Percentiles rank a stretch among this genome's conserved stretches.
Conservation (phyloP, 2,888 invertebrate genomes). For the Lepidocyrtinus sp. region DNA sequence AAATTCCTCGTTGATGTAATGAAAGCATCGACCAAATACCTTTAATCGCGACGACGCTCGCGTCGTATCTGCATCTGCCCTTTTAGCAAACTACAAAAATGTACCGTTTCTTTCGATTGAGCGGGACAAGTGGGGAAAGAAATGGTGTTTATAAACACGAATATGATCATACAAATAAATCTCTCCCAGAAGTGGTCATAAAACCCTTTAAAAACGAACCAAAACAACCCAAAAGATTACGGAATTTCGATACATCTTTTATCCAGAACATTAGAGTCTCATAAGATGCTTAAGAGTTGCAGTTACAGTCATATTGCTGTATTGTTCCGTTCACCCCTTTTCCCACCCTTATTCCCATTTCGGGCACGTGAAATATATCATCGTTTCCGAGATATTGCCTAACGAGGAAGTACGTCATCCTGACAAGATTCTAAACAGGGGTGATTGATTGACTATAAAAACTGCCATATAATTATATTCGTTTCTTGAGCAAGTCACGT, state of each 20-base stretch:
- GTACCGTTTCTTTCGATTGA: conserved; percentile 18
- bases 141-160: not conserved
- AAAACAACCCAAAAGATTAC: not conserved
- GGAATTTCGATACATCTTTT: not conserved
- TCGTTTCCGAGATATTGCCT: not conserved
- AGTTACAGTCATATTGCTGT: not conserved
- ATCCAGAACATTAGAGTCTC: not conserved
- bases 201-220: not conserved
- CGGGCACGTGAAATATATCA: not conserved
- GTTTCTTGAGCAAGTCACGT: no score
- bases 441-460: not conserved
- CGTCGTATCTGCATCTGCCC: not conserved
- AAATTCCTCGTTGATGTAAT: no score
- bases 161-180: not conserved
- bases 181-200: not conserved
- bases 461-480: not conserved
- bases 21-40: no score
- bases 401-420: not conserved
- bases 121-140: conserved; percentile 2
- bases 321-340: not conserved
- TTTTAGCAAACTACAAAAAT: conserved; percentile 17
- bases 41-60: no score
- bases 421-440: not conserved
- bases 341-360: not conserved
- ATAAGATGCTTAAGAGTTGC: no score